Conservation (phyloP, 2,113 vertebrate species). For the Andinoacara biseriatus region DNA sequence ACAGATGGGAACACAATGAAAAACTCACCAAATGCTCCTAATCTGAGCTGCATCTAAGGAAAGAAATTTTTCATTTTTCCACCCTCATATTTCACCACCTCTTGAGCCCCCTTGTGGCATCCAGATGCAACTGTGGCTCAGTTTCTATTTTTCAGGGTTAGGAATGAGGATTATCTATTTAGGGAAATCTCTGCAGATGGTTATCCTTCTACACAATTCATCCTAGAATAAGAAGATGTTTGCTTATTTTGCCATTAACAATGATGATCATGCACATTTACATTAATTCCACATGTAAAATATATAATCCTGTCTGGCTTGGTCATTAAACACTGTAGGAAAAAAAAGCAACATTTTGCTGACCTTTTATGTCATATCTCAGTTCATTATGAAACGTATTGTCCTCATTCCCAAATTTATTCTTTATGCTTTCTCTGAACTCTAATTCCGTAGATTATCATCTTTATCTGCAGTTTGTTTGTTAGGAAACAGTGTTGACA, state of each 20-base stretch:
- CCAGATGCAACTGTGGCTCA: slow-evolving; percentile 34
- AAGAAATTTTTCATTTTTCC: neutral
- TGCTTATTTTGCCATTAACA: slow-evolving; percentile 24
- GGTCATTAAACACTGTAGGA: neutral
- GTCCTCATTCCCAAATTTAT: neutral
- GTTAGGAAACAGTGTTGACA: neutral
- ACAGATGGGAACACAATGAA: slow-evolving; percentile 11
- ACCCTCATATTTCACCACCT: neutral
- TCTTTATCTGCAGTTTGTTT: neutral
- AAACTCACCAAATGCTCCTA: neutral
- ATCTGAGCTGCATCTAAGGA: neutral
- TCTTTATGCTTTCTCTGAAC: neutral
- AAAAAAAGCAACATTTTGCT: neutral
- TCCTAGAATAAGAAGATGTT: slow-evolving; percentile 46
- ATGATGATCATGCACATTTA: slow-evolving; percentile 53
- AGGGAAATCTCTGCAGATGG: slow-evolving; percentile 77
- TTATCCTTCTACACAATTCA: slow-evolving; percentile 78
- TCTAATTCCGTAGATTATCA: neutral
- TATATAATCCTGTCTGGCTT: neutral
- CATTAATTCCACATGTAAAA: neutral
- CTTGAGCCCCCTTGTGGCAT: slow-evolving; percentile 67
- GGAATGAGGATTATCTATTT: slow-evolving; percentile 65
- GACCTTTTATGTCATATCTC: fast-evolving
- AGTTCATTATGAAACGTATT: neutral
- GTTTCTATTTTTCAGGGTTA: slow-evolving; percentile 9